Evolutionary conservation across 2,888 invertebrate genomes (phyloP), one percentile per base, ranked within the genome.

Genomic region (Agrochola circellaris): DNA sequence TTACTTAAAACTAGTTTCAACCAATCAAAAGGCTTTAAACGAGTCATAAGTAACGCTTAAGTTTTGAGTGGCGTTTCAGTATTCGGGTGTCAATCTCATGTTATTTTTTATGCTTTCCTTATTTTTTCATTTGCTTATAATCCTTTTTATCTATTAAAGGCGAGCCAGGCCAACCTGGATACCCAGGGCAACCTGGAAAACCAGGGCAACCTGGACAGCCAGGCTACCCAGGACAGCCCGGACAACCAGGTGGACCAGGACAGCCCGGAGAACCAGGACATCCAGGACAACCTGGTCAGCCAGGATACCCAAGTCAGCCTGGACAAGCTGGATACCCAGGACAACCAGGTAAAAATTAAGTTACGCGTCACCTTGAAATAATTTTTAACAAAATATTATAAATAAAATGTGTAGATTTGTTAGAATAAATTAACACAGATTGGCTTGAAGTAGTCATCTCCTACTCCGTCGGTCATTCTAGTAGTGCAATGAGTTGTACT

Each of bases 181-280:
- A 70, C 4, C 58, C 97, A 34, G 96, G 83, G 0, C 11, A 75
- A 0, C 85, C 89, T 42, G 83, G 86, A 88, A 92, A 74, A 0
- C 73, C 73, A 13, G 64, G 64, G 3, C 15, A 64, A 1, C 75
- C 75, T 0, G 75, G 75, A 0, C 2, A 26, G 7, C 58, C 58
- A 11, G n/a, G 93, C 3, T 85, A 92, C 51, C 93, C 93, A 61
- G 90, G 90, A 38, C 83, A 91, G 11, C 89, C 84, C 34, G 88
- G 90, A 45, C 0, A 26, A 15, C 56, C 56, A 0, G n/a, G 93
- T 2, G 84, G 91, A 51, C 93, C 93, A 61, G 90, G 90, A 42
- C 83, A 91, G 8, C 89, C 84, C n/a, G 88, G 90, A 45, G 38
- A 84, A 0, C 90, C 92, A 17, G 91, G 90, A 7, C 56, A 80